phyloP scores from a whole-genome alignment of 2,888 invertebrate genomes.

The Ypsolopha sequella region DNA sequence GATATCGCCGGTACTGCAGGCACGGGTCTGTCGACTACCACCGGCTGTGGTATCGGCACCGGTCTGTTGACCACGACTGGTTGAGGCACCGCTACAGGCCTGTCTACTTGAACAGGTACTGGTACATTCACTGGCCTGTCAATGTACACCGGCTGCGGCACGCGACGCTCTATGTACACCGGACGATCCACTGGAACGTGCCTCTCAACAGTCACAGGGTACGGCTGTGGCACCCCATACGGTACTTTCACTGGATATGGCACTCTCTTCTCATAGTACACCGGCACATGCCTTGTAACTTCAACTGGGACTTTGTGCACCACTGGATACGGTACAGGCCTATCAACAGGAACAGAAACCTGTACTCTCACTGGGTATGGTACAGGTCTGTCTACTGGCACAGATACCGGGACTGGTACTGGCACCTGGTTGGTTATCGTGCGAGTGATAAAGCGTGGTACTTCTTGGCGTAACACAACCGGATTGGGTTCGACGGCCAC shows the following conservation, averaged over 20 bases:
- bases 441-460: constrained; percentile 53
- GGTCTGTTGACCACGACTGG: constrained; percentile 29
- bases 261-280: constrained; percentile 58
- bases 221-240: constrained; percentile 66
- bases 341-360: constrained; percentile 63
- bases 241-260: constrained; percentile 67
- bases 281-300: constrained; percentile 56
- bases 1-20: constrained; percentile 17
- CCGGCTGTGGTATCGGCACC: constrained; percentile 49
- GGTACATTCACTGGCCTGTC: constrained; percentile 71
- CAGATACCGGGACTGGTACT: constrained; percentile 22
- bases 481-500: constrained; percentile 51
- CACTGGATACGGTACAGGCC: constrained; percentile 64
- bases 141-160: constrained; percentile 67
- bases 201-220: constrained; percentile 69
- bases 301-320: constrained; percentile 66
- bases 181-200: constrained; percentile 72
- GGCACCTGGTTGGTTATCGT: constrained; percentile 46
- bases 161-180: constrained; percentile 66
- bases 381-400: constrained; percentile 46
- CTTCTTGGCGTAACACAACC: constrained; percentile 54
- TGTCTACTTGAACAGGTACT: constrained; percentile 70
- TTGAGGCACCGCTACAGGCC: constrained; percentile 44
- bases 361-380: constrained; percentile 65
- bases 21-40: constrained; percentile 47